Evolutionary conservation across 2,113 vertebrate species (phyloP).

Genomic region (Paratilapia polleni): DNA sequence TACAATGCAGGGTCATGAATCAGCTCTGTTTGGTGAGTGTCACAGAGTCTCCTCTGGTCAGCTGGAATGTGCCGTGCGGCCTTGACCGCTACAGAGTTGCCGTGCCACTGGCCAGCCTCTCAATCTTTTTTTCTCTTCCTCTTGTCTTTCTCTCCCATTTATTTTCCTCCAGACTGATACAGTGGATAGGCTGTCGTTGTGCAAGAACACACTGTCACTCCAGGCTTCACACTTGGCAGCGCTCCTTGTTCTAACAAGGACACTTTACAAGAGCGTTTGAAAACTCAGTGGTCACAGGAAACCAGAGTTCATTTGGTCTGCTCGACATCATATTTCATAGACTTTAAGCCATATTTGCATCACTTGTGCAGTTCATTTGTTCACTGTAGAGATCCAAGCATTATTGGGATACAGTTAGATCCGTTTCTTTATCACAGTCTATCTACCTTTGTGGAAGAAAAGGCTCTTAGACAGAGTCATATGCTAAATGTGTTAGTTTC

Average conservation of each 20-base stretch:
- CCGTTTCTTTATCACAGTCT: not conserved
- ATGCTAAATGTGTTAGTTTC: constrained; percentile 2
- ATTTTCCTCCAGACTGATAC: constrained; percentile 21
- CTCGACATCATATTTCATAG: not conserved
- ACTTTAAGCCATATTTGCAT: not conserved
- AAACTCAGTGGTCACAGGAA: constrained; percentile 6
- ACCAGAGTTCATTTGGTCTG: constrained; percentile 8
- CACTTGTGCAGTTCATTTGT: not conserved
- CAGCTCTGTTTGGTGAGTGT: constrained; percentile 54
- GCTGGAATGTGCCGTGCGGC: constrained; percentile 46
- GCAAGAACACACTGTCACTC: constrained; percentile 35
- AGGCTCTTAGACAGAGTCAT: constrained; percentile 2
- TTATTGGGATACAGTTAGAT: constrained; percentile 23
- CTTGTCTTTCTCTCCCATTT: constrained; percentile 2
- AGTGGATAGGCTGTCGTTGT: constrained; percentile 1
- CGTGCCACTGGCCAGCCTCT: constrained; percentile 9
- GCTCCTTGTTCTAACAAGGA: constrained; percentile 42
- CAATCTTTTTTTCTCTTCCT: constrained; percentile 25
- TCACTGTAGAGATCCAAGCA: not conserved
- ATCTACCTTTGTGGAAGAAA: not conserved
- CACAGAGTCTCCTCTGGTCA: constrained; percentile 27
- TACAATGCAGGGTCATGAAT: constrained; percentile 42
- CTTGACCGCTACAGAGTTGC: constrained; percentile 37
- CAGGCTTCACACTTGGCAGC: constrained; percentile 33
- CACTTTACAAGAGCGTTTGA: constrained; percentile 3